These are phyloP conservation scores for Phragmatobia fuliginosa DNA, from an alignment of 2,888 invertebrate genomes.

Conservation along the genomic window DNA sequence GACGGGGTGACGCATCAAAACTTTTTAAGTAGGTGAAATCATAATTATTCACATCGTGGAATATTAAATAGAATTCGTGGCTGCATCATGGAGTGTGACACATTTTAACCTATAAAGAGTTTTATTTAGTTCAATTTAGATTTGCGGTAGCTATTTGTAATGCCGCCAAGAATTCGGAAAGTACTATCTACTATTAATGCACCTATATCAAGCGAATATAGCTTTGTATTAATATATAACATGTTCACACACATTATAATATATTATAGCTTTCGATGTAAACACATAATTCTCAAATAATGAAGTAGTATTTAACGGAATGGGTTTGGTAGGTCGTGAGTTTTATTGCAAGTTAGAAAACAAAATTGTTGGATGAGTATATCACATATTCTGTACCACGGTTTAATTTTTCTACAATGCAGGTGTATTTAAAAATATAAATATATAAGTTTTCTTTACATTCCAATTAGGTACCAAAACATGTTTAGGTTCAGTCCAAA, in stretches of 20 bases:
- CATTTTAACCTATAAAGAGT: constrained; percentile 53
- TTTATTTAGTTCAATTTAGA: constrained; percentile 68
- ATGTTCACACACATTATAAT: background rate
- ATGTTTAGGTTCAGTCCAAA: background rate
- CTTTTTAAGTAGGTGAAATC: constrained; percentile 27
- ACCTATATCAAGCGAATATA: constrained; percentile 72
- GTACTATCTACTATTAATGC: constrained; percentile 73
- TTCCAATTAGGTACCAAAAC: background rate
- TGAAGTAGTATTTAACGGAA: no score
- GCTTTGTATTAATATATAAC: constrained; percentile 18
- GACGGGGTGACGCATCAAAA: constrained; percentile 21
- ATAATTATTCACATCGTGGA: constrained; percentile 27
- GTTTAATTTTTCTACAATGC: background rate
- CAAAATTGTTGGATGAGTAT: background rate
- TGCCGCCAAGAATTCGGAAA: constrained; percentile 74
- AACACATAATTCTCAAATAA: no score
- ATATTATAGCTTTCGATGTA: background rate
- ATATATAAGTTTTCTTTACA: background rate
- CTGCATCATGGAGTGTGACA: constrained; percentile 39
- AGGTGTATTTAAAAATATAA: background rate
- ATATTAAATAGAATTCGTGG: constrained; percentile 10
- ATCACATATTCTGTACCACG: no score
- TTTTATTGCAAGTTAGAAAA: background rate
- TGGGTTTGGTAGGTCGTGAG: no score
- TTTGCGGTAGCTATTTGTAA: constrained; percentile 72